Percentiles rank a stretch among this genome's conserved stretches.
These are phyloP conservation scores for Eunapius fragilis DNA, from an alignment of 37 sponge, comb jelly and placozoan species.

Conservation along the genomic window DNA sequence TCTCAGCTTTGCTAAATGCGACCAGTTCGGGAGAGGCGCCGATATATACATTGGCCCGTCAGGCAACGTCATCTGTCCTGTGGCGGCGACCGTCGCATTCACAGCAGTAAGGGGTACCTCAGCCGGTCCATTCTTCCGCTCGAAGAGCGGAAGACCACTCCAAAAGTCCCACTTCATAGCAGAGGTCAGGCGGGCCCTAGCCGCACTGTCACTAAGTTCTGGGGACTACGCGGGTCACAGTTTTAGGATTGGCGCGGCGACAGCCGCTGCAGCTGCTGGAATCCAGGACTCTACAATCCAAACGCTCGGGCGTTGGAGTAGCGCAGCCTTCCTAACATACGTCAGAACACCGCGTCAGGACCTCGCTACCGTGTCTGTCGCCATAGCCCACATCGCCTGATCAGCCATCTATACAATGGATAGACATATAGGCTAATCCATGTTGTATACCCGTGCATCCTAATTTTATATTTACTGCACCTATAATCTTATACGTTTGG, in stretches of 20 bases:
- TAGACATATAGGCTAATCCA: background rate
- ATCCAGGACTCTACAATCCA: too few species aligned
- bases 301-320: too few species aligned
- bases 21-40: slow-evolving; percentile 46
- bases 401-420: background rate
- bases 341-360: background rate
- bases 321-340: too few species aligned
- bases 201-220: too few species aligned
- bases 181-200: too few species aligned
- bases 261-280: too few species aligned
- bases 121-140: background rate
- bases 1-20: slow-evolving; percentile 31
- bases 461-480: background rate
- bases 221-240: too few species aligned
- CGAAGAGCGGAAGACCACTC: background rate
- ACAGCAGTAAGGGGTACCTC: background rate
- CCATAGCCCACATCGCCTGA: background rate
- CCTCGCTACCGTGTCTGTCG: background rate
- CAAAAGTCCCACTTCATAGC: background rate
- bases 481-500: background rate
- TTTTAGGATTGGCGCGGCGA: too few species aligned
- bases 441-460: background rate
- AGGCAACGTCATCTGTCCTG: too few species aligned
- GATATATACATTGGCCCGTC: slow-evolving; percentile 17
- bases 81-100: slow-evolving; percentile 10